Base-by-base conservation (phyloP, 2,797 vertebrate genomes). In the Acridotheres tristis region DNA sequence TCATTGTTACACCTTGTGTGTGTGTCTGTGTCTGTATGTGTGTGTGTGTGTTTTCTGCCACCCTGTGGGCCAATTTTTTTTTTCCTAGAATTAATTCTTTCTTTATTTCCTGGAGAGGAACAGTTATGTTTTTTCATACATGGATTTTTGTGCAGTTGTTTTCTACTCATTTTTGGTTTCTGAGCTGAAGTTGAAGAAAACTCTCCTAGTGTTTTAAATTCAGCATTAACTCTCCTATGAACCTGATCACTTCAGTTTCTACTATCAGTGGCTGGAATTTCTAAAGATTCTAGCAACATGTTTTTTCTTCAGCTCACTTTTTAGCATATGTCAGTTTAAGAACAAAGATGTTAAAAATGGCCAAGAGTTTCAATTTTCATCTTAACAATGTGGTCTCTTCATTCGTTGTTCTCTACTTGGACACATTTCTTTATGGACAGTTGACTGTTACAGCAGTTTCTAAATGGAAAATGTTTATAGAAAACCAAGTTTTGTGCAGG, bases 31-130 rank as follows among this genome's bases (percentile, higher is more conserved):
- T 32, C 36, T 27, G 5, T 13, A 19, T 23, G 26, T 47, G 42
- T 34, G 15, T 67, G 8, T 72, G 30, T 66, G 34, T 61, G 57
- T 95, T 62, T 88, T 89, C 77, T 95, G 93, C 90, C 85, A 89
- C 72, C 88, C 57, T 81, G 77, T 93, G 93, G 92, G 29, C 81
- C 53, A 12, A 16, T 57, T 34, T 55, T 55, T 50, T 88, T 80
- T 58, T 75, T 62, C 43, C 50, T 42, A 42, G 32, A 76, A 58
- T 67, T 5, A 23, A 23, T 54, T 89, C 18, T 82, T 80, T 21
- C 19, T 72, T 16, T 38, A 2, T 73, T 85, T 78, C 34, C 29
- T 81, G 47, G 20, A 63, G 30, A 68, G 58, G 1, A 83, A 21
- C 47, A 58, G 21, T 78, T 66, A 10, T 3, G 6, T 4, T 42